Evolutionary conservation across 2,888 invertebrate species (phyloP).

Genomic region (Platycnemis pennipes): DNA sequence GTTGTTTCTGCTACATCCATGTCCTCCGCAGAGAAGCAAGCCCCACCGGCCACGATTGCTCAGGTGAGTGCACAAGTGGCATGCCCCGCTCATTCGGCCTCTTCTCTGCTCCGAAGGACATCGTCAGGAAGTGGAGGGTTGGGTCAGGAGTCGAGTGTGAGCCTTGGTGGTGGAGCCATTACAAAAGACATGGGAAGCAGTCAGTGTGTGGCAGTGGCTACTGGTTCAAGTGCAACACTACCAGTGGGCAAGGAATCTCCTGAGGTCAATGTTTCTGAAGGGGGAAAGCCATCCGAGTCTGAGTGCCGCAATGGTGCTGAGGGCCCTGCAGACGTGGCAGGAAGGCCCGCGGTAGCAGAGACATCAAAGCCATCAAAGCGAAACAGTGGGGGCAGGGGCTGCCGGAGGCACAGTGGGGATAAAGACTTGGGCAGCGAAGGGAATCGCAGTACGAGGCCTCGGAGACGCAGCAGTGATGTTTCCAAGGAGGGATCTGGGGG

Average conservation of each 20-base stretch:
- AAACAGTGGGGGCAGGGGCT: slow-evolving; percentile 31
- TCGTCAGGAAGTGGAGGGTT: not conserved
- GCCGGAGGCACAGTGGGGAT: slow-evolving; percentile 47
- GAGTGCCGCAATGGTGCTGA: not conserved
- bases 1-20: too few relatives aligned
- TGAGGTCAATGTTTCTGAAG: not conserved
- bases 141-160: not conserved
- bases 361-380: slow-evolving; percentile 16
- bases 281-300: slow-evolving; percentile 18
- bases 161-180: too few relatives aligned
- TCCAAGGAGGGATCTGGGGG: slow-evolving; percentile 7
- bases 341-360: slow-evolving; percentile 58
- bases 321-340: too few relatives aligned
- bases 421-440: slow-evolving; percentile 45
- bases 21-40: too few relatives aligned
- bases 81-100: not conserved
- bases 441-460: slow-evolving; percentile 37
- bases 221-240: not conserved
- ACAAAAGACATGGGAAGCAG: not conserved
- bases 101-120: not conserved
- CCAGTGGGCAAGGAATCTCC: not conserved
- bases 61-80: not conserved
- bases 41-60: too few relatives aligned
- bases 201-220: too few relatives aligned
- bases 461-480: slow-evolving; percentile 49